Evolutionary conservation across 1,140 invertebrate species (phyloP).

Genomic region (Neomicropteryx cornuta): DNA sequence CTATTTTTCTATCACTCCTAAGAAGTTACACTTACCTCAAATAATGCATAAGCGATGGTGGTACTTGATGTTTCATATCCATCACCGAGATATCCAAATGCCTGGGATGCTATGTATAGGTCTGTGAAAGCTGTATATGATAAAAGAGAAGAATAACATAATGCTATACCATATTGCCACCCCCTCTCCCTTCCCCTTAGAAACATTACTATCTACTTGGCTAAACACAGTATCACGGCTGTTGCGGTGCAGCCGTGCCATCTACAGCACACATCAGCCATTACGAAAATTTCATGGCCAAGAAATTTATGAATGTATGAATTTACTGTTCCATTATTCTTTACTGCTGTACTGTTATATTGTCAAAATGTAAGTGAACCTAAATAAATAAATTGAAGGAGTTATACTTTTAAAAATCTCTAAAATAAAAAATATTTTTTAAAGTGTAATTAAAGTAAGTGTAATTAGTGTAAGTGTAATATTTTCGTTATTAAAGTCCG

Average conservation of each 20-base stretch:
- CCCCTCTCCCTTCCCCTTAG: slow-evolving; percentile 1
- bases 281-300: slow-evolving; percentile 7
- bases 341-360: no score
- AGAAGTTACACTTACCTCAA: slow-evolving; percentile 6
- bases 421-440: no score
- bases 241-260: slow-evolving; percentile 7
- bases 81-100: slow-evolving; percentile 11
- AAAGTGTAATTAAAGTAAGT: no score
- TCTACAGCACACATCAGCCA: slow-evolving; percentile 7
- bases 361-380: no score
- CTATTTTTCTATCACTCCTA: background rate
- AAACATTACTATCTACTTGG: slow-evolving; percentile 4
- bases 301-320: no score
- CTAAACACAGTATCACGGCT: slow-evolving; percentile 9
- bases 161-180: background rate
- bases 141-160: background rate
- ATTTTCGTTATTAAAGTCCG: no score
- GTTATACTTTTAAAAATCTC: no score
- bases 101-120: slow-evolving; percentile 7
- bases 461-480: no score
- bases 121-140: background rate
- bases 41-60: slow-evolving; percentile 8
- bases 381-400: no score
- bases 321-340: no score
- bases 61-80: slow-evolving; percentile 14